Evolutionary conservation across 2,113 vertebrate species (phyloP).

Genomic region (Vulpes ferrilata): DNA sequence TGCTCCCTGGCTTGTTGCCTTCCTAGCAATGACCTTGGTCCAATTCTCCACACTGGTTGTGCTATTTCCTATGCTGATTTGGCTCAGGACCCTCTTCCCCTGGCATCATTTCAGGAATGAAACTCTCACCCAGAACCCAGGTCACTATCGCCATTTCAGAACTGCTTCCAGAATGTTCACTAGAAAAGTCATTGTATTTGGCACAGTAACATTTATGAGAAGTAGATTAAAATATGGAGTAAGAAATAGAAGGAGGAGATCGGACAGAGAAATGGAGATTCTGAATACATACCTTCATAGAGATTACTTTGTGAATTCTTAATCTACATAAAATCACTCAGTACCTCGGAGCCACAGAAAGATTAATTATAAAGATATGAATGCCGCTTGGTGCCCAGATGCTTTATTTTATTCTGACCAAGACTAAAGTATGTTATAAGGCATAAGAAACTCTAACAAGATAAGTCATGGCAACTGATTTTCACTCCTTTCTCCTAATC

Average conservation of each 20-base stretch:
- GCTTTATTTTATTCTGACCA: neutral
- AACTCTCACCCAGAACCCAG: neutral
- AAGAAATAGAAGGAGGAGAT: neutral
- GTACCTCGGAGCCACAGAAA: neutral
- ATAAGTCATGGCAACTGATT: neutral
- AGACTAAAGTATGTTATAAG: conserved; percentile 18
- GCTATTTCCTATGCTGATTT: neutral
- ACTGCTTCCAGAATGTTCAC: neutral
- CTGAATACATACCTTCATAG: neutral
- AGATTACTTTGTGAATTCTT: conserved; percentile 47
- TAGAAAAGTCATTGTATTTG: neutral
- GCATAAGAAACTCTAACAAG: neutral
- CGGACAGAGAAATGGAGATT: neutral
- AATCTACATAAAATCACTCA: neutral
- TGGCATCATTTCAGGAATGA: neutral
- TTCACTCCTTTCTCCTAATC: neutral
- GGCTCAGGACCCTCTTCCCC: neutral
- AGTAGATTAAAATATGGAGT: neutral
- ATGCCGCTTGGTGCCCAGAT: neutral
- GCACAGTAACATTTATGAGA: neutral
- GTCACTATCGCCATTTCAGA: neutral
- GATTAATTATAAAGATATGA: neutral
- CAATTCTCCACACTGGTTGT: neutral
- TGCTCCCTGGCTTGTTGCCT: neutral
- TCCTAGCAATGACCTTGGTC: neutral